A percentile compares a stretch with the other conserved stretches of the same genome.
Conservation (phyloP, 37 sponge, comb jelly and placozoan species). For the Lycopodina hypogea region DNA sequence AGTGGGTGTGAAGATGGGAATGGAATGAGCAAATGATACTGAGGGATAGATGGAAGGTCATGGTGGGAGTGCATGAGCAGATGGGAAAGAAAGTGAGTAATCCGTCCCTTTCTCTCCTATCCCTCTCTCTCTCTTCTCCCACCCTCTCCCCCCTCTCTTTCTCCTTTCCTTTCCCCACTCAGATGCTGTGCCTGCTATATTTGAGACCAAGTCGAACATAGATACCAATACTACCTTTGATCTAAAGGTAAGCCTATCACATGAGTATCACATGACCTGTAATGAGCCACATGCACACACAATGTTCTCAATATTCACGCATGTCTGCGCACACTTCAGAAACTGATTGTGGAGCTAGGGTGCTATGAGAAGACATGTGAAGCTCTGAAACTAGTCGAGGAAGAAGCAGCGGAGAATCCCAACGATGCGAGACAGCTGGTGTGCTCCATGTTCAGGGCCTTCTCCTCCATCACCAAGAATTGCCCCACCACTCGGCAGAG, state of each 20-base stretch:
- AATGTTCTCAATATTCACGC: neutral
- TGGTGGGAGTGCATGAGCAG: too few species aligned
- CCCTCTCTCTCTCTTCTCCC: too few species aligned
- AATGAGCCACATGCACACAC: neutral
- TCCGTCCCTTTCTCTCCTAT: too few species aligned
- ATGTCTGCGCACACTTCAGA: neutral
- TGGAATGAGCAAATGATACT: neutral
- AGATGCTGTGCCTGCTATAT: constrained; percentile 14
- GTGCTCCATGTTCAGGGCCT: constrained; percentile 29
- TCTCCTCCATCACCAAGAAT: constrained; percentile 31
- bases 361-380: constrained; percentile 69
- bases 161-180: neutral
- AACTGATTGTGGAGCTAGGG: constrained; percentile 65
- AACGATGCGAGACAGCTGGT: constrained; percentile 2
- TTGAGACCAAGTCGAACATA: too few species aligned
- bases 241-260: neutral
- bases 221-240: neutral
- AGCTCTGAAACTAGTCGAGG: constrained; percentile 26
- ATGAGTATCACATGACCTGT: neutral
- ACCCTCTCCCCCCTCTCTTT: constrained; percentile 1
- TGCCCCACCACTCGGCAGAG: constrained; percentile 10
- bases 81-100: too few species aligned
- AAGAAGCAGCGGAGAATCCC: constrained; percentile 16
- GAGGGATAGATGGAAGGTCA: neutral
- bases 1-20: neutral